Evolutionary conservation across 2,888 invertebrate species (phyloP), one percentile per base, ranked within the genome.

Genomic region (Chrysomela aeneicollis): DNA sequence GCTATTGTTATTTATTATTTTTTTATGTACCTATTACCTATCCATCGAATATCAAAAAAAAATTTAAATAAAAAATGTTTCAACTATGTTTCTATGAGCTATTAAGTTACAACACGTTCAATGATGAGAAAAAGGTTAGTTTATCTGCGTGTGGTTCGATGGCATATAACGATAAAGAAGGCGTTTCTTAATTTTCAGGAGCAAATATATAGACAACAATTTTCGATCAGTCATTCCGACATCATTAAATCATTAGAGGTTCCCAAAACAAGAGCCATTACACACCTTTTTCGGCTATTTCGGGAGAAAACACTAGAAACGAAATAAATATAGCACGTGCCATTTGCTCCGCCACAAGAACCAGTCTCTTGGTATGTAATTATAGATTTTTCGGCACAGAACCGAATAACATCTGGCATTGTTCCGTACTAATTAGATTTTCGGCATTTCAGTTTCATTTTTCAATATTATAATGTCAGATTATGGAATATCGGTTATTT

Each of bases 391-490:
- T 72, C 72, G 66, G 72, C 69, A 71, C 71, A 42, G 70, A 61
- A 61, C 62, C 72, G 67, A 59, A 60, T 63, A 73, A 72, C 78
- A 78, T 77, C 76, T 78, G 78, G 75, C 72, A 73, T 77, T 75
- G 75, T 76, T 76, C 74, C 70, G 66, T 59, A 54, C 59, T 71
- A 70, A 73, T 71, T 69, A 67, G 63, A 65, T 71, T 68, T 70
- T 55, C 50, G 58, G 57, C 17, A 57, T 65, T 61, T 47, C 53
- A 54, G 37, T 47, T 49, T 59, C 59, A 47, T 26, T 30, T 61
- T 21, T 26, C 21, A 15, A 42, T 42, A 10, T n/a, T 8, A 12
- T 15, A 42, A 6, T 55, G 22, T 12, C 49, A 19, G 22, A n/a
- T 21, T 12, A 19, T 21, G 46, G 12, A 57, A 55, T 22, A 22